Evolutionary conservation across 2,797 vertebrate species (phyloP).

Genomic region (Synanceia verrucosa): DNA sequence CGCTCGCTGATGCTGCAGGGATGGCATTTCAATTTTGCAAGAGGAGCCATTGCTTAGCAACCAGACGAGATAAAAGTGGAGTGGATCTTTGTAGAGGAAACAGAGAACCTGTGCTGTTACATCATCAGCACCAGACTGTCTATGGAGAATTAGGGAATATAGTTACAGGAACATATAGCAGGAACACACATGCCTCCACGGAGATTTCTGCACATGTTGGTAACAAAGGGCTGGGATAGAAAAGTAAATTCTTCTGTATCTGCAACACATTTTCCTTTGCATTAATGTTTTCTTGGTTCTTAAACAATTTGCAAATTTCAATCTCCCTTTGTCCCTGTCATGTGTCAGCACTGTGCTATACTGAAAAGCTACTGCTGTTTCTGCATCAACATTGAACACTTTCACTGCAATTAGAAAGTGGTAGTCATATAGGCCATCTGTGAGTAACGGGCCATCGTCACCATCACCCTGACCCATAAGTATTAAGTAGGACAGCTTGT

Average conservation of each 20-base stretch:
- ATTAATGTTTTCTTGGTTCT: not conserved
- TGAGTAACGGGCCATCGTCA: not conserved
- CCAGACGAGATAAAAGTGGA: slow-evolving; percentile 72
- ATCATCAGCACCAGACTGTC: slow-evolving; percentile 50
- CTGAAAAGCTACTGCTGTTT: slow-evolving; percentile 33
- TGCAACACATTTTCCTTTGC: not conserved
- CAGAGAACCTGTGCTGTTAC: slow-evolving; percentile 54
- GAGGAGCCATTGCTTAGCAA: slow-evolving; percentile 83
- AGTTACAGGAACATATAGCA: slow-evolving; percentile 1
- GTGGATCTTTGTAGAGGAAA: slow-evolving; percentile 44
- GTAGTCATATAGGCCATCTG: not conserved
- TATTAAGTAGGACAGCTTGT: slow-evolving; percentile 27
- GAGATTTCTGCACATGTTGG: not conserved
- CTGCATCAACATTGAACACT: slow-evolving; percentile 12
- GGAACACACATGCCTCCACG: slow-evolving; percentile 8
- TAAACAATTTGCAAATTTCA: not conserved
- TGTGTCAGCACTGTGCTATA: slow-evolving; percentile 43
- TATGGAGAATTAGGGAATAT: slow-evolving; percentile 5
- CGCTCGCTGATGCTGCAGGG: slow-evolving; percentile 56
- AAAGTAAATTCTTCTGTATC: not conserved
- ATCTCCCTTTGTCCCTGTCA: slow-evolving; percentile 32
- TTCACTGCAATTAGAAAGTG: slow-evolving; percentile 12
- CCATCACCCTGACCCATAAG: not conserved
- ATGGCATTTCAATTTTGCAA: slow-evolving; percentile 74
- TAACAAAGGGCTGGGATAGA: not conserved